Evolutionary conservation across 2,113 vertebrate genomes (phyloP).

Genomic region (Grantiella picta): DNA sequence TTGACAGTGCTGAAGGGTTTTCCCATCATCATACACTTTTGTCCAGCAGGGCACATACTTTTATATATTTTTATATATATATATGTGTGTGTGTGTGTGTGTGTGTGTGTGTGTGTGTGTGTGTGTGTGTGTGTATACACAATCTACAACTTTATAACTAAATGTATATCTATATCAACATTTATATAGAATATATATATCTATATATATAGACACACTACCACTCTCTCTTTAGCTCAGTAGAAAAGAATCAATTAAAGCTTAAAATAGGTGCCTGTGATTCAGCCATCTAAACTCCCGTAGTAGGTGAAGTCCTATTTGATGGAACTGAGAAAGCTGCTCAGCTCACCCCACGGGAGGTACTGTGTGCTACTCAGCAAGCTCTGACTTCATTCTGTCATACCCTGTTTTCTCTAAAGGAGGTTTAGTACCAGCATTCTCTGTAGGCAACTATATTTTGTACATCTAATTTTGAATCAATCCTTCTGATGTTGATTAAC

Average conservation of each 20-base stretch:
- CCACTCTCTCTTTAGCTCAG: neutral
- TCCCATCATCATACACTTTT: neutral
- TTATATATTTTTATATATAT: neutral
- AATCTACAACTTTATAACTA: neutral
- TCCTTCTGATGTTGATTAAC: neutral
- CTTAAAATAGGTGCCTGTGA: neutral
- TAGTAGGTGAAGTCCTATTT: neutral
- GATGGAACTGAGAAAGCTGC: neutral
- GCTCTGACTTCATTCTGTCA: neutral
- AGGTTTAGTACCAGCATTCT: neutral
- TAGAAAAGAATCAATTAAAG: neutral
- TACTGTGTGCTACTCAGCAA: neutral
- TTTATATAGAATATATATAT: neutral
- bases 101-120: neutral
- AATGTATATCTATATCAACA: neutral
- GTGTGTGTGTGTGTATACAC: too few species aligned
- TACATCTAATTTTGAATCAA: neutral
- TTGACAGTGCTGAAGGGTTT: neutral
- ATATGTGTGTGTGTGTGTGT: accelerated
- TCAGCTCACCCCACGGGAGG: neutral
- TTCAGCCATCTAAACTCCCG: neutral
- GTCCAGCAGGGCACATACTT: neutral
- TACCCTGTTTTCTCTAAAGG: neutral
- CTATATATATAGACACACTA: accelerated
- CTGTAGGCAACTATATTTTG: neutral